A percentile compares a stretch with the other conserved stretches of the same genome.
Evolutionary conservation across 2,113 vertebrate genomes (phyloP).

Genomic region (Hylia prasina): DNA sequence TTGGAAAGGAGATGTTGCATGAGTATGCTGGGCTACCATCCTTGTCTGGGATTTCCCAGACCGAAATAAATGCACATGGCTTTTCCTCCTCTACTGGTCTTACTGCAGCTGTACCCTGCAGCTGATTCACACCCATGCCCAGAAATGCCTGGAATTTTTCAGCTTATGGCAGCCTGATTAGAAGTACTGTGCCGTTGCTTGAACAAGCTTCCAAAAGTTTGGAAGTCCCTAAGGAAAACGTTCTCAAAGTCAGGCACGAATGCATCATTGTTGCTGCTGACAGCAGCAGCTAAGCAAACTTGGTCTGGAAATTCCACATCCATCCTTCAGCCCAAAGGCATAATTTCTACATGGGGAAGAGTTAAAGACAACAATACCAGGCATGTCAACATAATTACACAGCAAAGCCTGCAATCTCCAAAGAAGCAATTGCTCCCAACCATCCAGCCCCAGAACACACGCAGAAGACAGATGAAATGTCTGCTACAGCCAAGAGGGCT

Average conservation of each 20-base stretch:
- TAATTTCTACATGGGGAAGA: background rate
- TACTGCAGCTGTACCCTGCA: background rate
- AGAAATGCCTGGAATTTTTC: background rate
- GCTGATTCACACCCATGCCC: background rate
- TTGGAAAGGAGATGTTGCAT: background rate
- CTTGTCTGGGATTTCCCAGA: background rate
- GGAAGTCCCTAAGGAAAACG: background rate
- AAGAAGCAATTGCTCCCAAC: background rate
- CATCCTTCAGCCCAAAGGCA: background rate
- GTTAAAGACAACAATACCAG: background rate
- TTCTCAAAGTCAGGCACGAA: background rate
- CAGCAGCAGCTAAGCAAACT: background rate
- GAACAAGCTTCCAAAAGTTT: background rate
- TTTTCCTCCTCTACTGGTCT: background rate
- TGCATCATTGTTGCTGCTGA: background rate
- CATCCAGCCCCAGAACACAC: background rate
- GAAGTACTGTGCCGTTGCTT: background rate
- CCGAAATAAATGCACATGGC: background rate
- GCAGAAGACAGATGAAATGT: background rate
- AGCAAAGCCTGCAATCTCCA: background rate
- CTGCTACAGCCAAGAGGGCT: background rate
- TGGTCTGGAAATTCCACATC: background rate
- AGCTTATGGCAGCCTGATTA: background rate
- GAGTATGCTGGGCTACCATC: background rate
- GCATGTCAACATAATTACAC: constrained; percentile 29